Conservation (phyloP, 2,888 invertebrate genomes). For the Siphlonurus alternatus region DNA sequence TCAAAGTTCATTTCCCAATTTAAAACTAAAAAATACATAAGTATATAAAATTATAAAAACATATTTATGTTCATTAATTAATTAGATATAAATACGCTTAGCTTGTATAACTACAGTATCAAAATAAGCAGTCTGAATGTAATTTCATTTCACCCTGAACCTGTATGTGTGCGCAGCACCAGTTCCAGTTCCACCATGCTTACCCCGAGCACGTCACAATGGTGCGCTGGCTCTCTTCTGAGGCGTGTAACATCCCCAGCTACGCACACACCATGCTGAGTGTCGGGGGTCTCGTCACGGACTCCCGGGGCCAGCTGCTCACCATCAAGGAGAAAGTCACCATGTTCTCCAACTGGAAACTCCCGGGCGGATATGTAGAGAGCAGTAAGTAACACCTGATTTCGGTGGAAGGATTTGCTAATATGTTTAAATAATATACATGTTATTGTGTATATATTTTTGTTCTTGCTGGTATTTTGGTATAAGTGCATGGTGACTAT, state of each 20-base stretch:
- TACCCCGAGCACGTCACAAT: conserved; percentile 60
- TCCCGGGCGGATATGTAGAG: conserved; percentile 88
- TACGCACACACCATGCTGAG: conserved; percentile 68
- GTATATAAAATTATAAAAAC: too few species aligned
- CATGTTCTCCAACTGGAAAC: conserved; percentile 54
- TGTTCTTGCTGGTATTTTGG: too few species aligned
- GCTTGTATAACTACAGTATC: too few species aligned
- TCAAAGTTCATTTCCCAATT: too few species aligned
- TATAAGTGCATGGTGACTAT: too few species aligned
- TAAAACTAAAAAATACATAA: too few species aligned
- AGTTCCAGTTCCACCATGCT: conserved; percentile 80
- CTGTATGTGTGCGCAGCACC: too few species aligned
- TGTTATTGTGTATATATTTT: background rate
- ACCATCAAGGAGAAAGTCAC: conserved; percentile 59
- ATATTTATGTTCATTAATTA: too few species aligned
- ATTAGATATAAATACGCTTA: too few species aligned
- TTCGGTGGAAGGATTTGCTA: background rate
- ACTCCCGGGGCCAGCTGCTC: conserved; percentile 56
- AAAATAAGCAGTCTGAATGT: too few species aligned
- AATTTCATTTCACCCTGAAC: too few species aligned
- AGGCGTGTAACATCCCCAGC: conserved; percentile 46
- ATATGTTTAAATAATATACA: background rate
- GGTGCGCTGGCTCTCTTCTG: conserved; percentile 60
- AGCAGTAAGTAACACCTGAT: background rate
- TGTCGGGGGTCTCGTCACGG: conserved; percentile 72